Evolutionary conservation across 2,797 vertebrate genomes (phyloP), one percentile per base, ranked within the genome.

Genomic region (Phalloptychus januarius): DNA sequence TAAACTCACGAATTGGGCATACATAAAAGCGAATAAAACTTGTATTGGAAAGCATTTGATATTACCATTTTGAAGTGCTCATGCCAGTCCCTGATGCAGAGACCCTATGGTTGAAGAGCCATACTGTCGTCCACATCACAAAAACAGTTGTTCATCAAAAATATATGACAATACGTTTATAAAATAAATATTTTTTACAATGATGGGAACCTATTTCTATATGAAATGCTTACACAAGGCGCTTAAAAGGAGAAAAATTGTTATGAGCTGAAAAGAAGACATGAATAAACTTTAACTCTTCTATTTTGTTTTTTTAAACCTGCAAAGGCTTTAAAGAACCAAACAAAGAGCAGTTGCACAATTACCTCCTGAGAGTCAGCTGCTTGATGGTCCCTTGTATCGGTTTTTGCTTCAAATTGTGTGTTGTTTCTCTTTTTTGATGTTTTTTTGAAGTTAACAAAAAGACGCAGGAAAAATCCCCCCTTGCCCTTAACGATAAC

Each of bases 381-480:
- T 79, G 72, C 87, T 77, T 72, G 79, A 84, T 72, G 73, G 78
- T 81, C 73, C 81, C 76, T 28, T 42, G 83, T 79, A 86, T 83
- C 63, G 38, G 69, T 78, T 90, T 92, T 74, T 72, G 67, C 69
- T 84, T 71, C 20, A 67, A 40, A 40, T 25, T 40, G 16, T 40
- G 20, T 67, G 36, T 40, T 40, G 38, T 25, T 11, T 40, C 36
- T 73, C 75, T 82, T 75, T 70, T 50, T 63, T 80, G 20, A 54
- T 77, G 77, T 54, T 88, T 79, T 88, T 82, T 76, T 77, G 80
- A 83, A 91, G 90, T 90, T 87, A 91, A 89, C 86, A 92, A 87
- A 91, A 91, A 80, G 70, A 88, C 23, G 71, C 83, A 79, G 77
- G 80, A 82, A 72, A 85, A 69, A 76, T 79, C 80, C 83, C 85